phyloP scores from a whole-genome alignment of 1,140 invertebrate species.

The Temnothorax longispinosus region DNA sequence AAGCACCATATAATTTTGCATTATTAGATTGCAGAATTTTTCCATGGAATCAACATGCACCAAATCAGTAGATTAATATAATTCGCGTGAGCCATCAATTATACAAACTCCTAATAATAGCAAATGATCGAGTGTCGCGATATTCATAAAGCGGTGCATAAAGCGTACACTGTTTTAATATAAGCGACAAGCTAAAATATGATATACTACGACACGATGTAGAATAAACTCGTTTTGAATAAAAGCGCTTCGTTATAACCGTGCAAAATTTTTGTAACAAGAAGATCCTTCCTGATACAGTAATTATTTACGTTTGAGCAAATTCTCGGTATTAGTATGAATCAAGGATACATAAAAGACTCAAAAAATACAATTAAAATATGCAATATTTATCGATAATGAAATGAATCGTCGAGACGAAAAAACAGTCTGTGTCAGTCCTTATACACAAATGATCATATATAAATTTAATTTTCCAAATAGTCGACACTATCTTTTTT shows the following conservation, averaged over 20 bases:
- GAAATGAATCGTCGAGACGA: neutral
- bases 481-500: neutral
- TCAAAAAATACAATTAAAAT: neutral
- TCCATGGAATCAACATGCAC: neutral
- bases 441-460: neutral
- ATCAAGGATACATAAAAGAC: neutral
- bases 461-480: neutral
- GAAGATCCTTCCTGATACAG: neutral
- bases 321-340: neutral
- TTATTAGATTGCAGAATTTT: neutral
- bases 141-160: constrained; percentile 13
- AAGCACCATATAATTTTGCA: neutral
- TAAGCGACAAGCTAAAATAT: constrained; percentile 30
- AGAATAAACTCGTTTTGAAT: neutral
- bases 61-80: neutral
- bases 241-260: neutral
- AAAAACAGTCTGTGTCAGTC: neutral
- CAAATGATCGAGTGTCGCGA: constrained; percentile 47
- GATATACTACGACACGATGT: neutral
- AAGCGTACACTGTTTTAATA: neutral
- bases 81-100: neutral
- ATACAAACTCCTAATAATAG: constrained; percentile 53
- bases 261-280: neutral
- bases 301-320: neutral
- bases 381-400: neutral